Base-by-base conservation (phyloP, 2,797 vertebrate species). In the Furcifer pardalis region DNA sequence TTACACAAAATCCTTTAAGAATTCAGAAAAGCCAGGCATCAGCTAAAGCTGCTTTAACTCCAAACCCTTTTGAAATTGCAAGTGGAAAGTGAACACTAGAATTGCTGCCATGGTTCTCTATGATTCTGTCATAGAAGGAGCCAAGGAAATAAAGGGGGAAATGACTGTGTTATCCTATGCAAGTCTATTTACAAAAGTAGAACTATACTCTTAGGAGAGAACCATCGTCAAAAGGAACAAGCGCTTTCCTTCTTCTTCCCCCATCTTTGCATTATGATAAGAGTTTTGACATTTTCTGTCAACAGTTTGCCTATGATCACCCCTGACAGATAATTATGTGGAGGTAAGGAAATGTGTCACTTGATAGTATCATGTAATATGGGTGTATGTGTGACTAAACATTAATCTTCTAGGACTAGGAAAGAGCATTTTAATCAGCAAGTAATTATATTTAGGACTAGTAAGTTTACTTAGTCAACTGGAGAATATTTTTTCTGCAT, bases 1-100 rank as follows among this genome's bases (percentile, higher is more conserved):
- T 93, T 93, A 92, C 81, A 85, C 32, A 92, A 93, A 84, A 91
- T 92, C 89, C 84, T 87, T 91, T 87, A 89, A 87, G 91, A 90
- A 91, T 92, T 91, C 86, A 89, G 89, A 92, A 89, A 71, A 90
- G 71, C 77, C 66, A 21, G 82, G 35, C 82, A 86, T 86, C 83
- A 90, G 66, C 83, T 91, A 83, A 90, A 90, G 87, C 76, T 86
- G 81, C 52, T 77, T 92, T 89, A 90, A 74, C 60, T 65, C 74
- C 80, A 89, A 83, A 91, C 76, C 40, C 71, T 79, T 86, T 88
- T 91, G 46, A 84, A 88, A 89, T 90, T 79, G 42, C 63, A 86
- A 89, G 74, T 72, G 75, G 89, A 84, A 88, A 78, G 19, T 44
- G 32, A 42, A 49, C 40, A 59, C 56, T 59, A 78, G 84, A 46